Evolutionary conservation across 2,113 vertebrate species (phyloP).

Genomic region (Prionailurus bengalensis): DNA sequence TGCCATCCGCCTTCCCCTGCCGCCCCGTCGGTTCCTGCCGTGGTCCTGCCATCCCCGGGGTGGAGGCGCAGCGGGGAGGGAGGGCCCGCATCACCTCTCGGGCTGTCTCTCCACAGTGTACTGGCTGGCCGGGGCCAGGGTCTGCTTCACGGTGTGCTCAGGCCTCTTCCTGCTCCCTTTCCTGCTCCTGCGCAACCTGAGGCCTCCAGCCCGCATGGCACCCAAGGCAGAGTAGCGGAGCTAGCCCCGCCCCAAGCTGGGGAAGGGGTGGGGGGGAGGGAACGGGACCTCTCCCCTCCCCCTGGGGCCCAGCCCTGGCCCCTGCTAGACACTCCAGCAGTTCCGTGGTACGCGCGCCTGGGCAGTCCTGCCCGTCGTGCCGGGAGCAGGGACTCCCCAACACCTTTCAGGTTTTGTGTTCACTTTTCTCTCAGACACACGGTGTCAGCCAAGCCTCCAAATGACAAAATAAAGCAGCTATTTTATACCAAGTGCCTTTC

Average conservation of each 20-base stretch:
- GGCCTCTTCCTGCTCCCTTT: constrained; percentile 92
- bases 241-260: not conserved
- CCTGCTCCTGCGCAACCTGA: constrained; percentile 85
- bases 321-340: not conserved
- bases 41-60: not conserved
- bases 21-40: accelerated
- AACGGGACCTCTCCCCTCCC: no score
- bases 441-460: not conserved
- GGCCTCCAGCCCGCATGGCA: not conserved
- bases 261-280: not conserved
- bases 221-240: constrained; percentile 55
- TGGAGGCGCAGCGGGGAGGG: accelerated
- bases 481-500: not conserved
- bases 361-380: not conserved
- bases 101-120: constrained; percentile 90
- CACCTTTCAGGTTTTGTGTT: not conserved
- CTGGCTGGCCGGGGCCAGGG: constrained; percentile 94
- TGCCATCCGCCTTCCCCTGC: no score
- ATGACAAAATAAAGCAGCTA: constrained; percentile 63
- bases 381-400: not conserved
- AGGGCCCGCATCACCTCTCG: not conserved
- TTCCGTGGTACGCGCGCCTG: not conserved
- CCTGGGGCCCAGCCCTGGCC: no score
- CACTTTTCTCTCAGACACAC: not conserved
- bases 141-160: constrained; percentile 91